phyloP scores from a whole-genome alignment of 1,140 invertebrate genomes.

The Aradophagus sp. region DNA sequence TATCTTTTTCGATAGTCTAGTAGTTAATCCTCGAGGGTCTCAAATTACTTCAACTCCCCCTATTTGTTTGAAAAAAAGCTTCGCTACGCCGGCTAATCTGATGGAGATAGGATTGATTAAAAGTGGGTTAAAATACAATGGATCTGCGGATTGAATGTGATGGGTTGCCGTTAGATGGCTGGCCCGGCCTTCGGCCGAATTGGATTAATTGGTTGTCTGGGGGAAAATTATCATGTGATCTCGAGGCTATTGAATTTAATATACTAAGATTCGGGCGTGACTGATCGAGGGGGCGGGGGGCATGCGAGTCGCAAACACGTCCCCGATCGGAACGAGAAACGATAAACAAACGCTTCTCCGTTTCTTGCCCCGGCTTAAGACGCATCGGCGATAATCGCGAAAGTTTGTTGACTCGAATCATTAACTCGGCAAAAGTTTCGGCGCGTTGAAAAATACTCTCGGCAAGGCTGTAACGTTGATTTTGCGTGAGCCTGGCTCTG shows the following conservation, averaged over 20 bases:
- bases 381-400: too few species aligned
- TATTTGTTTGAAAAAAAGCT: conserved; percentile 45
- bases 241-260: conserved; percentile 41
- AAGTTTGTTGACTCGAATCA: too few species aligned
- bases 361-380: too few species aligned
- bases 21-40: conserved; percentile 48
- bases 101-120: conserved; percentile 49
- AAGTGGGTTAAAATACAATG: conserved; percentile 53
- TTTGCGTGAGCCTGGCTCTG: not conserved
- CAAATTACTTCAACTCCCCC: conserved; percentile 44
- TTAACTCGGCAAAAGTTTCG: not conserved
- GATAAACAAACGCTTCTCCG: too few species aligned
- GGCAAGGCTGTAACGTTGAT: too few species aligned
- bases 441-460: too few species aligned
- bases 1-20: conserved; percentile 46
- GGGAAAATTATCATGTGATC: conserved; percentile 41
- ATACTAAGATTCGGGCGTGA: too few species aligned
- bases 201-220: conserved; percentile 33
- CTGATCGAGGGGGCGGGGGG: too few species aligned
- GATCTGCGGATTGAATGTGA: conserved; percentile 52
- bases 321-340: too few species aligned
- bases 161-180: conserved; percentile 21
- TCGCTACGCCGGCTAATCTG: conserved; percentile 33
- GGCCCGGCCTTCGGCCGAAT: conserved; percentile 30
- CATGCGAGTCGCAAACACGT: too few species aligned